Percentiles rank a stretch among this genome's conserved stretches.
Conservation (phyloP, 2,797 vertebrate genomes). For the Hybognathus amarus region DNA sequence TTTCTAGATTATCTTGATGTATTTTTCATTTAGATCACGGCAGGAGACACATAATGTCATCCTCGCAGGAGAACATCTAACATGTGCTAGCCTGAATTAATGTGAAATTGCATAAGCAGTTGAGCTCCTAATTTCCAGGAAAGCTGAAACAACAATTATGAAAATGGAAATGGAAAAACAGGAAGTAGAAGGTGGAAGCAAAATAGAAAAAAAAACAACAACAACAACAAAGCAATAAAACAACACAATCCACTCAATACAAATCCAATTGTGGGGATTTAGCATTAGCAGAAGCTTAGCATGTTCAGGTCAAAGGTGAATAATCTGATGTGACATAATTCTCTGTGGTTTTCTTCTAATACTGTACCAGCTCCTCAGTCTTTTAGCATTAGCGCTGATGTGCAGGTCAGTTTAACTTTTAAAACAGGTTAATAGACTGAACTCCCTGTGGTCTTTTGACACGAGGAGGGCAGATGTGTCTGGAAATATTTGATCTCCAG, state of each 20-base stretch:
- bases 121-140: slow-evolving; percentile 32
- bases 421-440: slow-evolving; percentile 28
- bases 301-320: slow-evolving; percentile 22
- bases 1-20: background rate
- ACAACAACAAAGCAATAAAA: slow-evolving; percentile 6
- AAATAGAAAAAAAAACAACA: background rate
- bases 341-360: slow-evolving; percentile 1
- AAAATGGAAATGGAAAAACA: slow-evolving; percentile 27
- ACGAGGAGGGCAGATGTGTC: background rate
- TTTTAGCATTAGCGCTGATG: background rate
- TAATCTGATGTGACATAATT: slow-evolving; percentile 33
- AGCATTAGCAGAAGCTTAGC: slow-evolving; percentile 34
- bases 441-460: slow-evolving; percentile 10
- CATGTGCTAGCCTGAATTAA: slow-evolving; percentile 29
- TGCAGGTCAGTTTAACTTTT: slow-evolving; percentile 33
- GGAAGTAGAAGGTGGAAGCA: background rate
- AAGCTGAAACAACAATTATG: slow-evolving; percentile 37
- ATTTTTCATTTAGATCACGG: background rate
- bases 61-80: slow-evolving; percentile 13
- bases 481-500: background rate
- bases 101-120: slow-evolving; percentile 35
- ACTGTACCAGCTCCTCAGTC: background rate
- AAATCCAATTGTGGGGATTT: slow-evolving; percentile 34
- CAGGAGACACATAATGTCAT: background rate
- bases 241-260: slow-evolving; percentile 2